These are phyloP conservation scores for Apostichopus leukothele DNA, from an alignment of 53 echinoderm and acorn worm genomes.

Conservation along the genomic window DNA sequence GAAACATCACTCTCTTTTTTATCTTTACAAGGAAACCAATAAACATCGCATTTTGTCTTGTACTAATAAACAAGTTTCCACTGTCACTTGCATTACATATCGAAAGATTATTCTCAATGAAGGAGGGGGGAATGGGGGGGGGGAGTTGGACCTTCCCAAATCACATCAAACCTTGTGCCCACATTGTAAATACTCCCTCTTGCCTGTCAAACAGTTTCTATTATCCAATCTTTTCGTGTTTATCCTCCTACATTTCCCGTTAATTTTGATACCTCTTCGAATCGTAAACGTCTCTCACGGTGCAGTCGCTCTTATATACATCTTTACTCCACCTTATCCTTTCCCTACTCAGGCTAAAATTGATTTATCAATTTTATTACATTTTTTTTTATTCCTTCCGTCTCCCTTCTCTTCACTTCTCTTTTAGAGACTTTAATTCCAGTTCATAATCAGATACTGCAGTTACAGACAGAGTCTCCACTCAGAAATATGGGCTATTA, in stretches of 20 bases:
- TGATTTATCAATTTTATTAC: slow-evolving; percentile 7
- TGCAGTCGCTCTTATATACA: too few relatives aligned
- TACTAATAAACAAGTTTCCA: too few relatives aligned
- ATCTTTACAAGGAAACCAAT: too few relatives aligned
- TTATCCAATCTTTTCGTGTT: neutral
- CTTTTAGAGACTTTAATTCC: neutral
- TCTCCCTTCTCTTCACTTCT: neutral
- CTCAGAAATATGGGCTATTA: slow-evolving; percentile 32
- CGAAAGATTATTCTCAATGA: too few relatives aligned
- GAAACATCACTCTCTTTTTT: too few relatives aligned
- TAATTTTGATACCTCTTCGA: too few relatives aligned
- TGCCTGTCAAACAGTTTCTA: neutral
- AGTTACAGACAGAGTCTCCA: neutral
- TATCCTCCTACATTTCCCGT: neutral
- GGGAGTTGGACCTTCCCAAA: too few relatives aligned
- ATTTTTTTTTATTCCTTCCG: neutral
- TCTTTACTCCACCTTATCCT: too few relatives aligned
- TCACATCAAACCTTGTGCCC: neutral
- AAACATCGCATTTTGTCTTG: too few relatives aligned
- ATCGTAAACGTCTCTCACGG: too few relatives aligned
- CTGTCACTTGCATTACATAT: too few relatives aligned
- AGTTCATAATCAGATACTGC: slow-evolving; percentile 5
- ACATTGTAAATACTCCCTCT: neutral
- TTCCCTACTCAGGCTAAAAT: neutral
- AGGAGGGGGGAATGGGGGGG: too few relatives aligned